Conservation (phyloP, 2,888 invertebrate genomes). For the Yponomeuta cagnagella region DNA sequence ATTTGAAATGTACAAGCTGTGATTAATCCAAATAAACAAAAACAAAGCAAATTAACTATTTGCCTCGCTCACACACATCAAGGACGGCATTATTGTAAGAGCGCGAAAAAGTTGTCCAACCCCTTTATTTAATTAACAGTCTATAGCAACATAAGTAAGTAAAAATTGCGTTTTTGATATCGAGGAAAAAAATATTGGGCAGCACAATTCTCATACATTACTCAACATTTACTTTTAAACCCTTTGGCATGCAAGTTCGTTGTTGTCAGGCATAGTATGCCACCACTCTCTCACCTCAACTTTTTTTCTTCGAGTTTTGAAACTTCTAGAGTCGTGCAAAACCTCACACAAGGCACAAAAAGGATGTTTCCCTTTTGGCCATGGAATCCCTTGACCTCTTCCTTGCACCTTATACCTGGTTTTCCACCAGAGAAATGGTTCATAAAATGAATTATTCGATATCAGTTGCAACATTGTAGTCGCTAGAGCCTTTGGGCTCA, state of each 20-base stretch:
- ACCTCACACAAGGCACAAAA: conserved; percentile 10
- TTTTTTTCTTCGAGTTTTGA: neutral
- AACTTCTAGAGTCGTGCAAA: neutral
- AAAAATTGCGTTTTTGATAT: too few relatives aligned
- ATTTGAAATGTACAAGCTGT: too few relatives aligned
- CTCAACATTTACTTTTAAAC: neutral
- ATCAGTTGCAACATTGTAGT: neutral
- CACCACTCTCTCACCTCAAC: conserved; percentile 9
- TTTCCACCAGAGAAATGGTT: conserved; percentile 1
- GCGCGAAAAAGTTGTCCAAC: neutral
- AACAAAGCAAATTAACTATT: too few relatives aligned
- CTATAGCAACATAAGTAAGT: neutral
- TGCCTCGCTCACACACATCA: too few relatives aligned
- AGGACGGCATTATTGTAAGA: too few relatives aligned
- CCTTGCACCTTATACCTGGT: neutral
- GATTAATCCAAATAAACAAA: too few relatives aligned
- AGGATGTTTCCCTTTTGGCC: conserved; percentile 7
- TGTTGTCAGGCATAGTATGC: neutral
- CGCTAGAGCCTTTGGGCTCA: neutral
- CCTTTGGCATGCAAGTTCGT: neutral
- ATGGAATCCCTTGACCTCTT: neutral
- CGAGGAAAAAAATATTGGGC: too few relatives aligned
- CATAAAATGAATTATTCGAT: neutral
- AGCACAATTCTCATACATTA: neutral
- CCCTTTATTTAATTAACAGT: neutral